phyloP scores from a whole-genome alignment of 1,140 invertebrate genomes.

The Planococcus citri region DNA sequence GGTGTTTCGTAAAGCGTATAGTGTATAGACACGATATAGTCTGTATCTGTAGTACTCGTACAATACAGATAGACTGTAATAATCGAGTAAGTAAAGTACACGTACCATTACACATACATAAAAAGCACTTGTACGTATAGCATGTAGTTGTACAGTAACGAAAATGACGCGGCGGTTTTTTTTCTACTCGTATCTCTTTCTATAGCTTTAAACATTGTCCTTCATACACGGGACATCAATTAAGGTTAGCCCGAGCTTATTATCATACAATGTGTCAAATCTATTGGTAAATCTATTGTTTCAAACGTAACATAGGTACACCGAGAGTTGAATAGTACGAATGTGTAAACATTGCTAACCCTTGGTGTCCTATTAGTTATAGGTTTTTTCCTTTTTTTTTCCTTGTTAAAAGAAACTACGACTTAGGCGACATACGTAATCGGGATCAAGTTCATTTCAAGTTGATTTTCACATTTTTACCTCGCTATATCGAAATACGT shows the following conservation, averaged over 20 bases:
- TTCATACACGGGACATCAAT: slow-evolving; percentile 2
- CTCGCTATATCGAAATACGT: background rate
- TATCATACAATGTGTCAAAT: background rate
- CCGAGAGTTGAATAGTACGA: background rate
- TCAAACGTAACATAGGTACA: background rate
- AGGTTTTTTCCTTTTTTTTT: background rate
- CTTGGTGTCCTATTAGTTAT: background rate
- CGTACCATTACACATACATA: too few species aligned
- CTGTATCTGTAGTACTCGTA: too few species aligned
- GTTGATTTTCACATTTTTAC: background rate
- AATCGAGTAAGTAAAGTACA: too few species aligned
- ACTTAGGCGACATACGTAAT: background rate
- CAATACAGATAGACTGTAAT: too few species aligned
- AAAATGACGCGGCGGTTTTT: background rate
- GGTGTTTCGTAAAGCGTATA: background rate
- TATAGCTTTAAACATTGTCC: background rate
- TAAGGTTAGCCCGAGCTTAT: slow-evolving; percentile 1
- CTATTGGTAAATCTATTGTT: slow-evolving; percentile 4
- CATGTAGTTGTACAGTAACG: too few species aligned
- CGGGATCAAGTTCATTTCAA: background rate
- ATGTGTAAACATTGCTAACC: background rate
- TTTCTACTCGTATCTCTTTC: background rate
- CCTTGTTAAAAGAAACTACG: background rate
- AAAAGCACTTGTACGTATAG: too few species aligned
- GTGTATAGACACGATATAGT: too few species aligned